Evolutionary conservation across 1,140 invertebrate species (phyloP).

Genomic region (Pygmarrhopalites habei): DNA sequence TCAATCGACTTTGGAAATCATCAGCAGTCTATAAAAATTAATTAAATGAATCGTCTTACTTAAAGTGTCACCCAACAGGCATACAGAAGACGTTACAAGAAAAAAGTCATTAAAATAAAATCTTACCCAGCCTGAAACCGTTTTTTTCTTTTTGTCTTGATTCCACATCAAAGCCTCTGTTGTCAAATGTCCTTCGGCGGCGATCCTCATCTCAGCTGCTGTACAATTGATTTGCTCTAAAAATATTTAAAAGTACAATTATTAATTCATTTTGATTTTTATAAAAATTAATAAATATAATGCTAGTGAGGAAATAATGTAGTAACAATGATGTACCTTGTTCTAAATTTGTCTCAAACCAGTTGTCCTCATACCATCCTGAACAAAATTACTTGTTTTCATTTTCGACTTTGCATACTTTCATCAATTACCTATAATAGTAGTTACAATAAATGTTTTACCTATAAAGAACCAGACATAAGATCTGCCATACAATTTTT

Average conservation of each 20-base stretch:
- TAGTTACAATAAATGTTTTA: too few relatives aligned
- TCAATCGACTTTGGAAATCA: slow-evolving; percentile 58
- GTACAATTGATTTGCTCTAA: slow-evolving; percentile 90
- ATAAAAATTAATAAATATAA: too few relatives aligned
- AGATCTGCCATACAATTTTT: slow-evolving; percentile 86
- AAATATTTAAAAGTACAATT: too few relatives aligned
- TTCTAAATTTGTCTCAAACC: slow-evolving; percentile 73
- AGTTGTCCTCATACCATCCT: slow-evolving; percentile 99
- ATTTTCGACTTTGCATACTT: slow-evolving; percentile 1
- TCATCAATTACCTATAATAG: slow-evolving; percentile 28
- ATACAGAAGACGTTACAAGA: background rate
- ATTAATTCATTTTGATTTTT: too few relatives aligned
- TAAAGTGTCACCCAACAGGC: too few relatives aligned
- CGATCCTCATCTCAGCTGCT: slow-evolving; percentile 79
- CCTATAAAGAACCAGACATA: slow-evolving; percentile 99
- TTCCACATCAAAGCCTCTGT: slow-evolving; percentile 98
- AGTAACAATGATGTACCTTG: too few relatives aligned
- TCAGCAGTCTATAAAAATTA: slow-evolving; percentile 52
- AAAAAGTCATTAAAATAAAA: slow-evolving; percentile 3
- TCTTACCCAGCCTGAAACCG: slow-evolving; percentile 81
- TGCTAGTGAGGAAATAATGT: too few relatives aligned
- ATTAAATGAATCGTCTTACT: too few relatives aligned
- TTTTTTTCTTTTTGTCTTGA: slow-evolving; percentile 77
- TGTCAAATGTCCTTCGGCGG: slow-evolving; percentile 93
- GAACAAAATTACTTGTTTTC: slow-evolving; percentile 5